phyloP scores from a whole-genome alignment of 2,888 invertebrate species.

The Eristalis pertinax region DNA sequence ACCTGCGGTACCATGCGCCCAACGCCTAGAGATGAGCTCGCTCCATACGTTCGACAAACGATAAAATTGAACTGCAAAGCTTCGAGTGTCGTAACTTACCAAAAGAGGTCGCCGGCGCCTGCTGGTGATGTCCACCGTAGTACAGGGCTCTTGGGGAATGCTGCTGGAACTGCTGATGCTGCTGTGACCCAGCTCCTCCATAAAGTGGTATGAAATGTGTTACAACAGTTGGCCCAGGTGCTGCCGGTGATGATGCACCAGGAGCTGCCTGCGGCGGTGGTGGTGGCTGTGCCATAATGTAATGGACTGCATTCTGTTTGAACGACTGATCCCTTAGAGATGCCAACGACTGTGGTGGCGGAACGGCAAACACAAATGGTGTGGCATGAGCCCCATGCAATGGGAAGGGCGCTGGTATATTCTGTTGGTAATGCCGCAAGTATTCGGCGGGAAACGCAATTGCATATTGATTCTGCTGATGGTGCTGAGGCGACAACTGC shows the following conservation, averaged over 20 bases:
- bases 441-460: slow-evolving; percentile 79
- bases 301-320: slow-evolving; percentile 35
- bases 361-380: slow-evolving; percentile 24
- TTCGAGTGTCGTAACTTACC: slow-evolving; percentile 29
- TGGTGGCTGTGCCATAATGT: not conserved
- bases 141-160: slow-evolving; percentile 19
- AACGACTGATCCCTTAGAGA: slow-evolving; percentile 34
- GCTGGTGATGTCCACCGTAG: slow-evolving; percentile 38
- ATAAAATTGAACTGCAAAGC: not conserved
- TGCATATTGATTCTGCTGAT: slow-evolving; percentile 77
- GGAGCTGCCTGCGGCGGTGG: slow-evolving; percentile 11
- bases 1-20: not conserved
- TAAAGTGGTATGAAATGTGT: slow-evolving; percentile 50
- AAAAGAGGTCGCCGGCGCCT: slow-evolving; percentile 29
- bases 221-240: slow-evolving; percentile 23
- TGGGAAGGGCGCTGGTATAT: slow-evolving; percentile 59
- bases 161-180: slow-evolving; percentile 40
- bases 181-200: slow-evolving; percentile 25
- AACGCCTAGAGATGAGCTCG: not conserved
- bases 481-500: slow-evolving; percentile 47
- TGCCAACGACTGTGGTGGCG: not conserved
- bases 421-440: slow-evolving; percentile 77
- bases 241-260: slow-evolving; percentile 18
- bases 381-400: slow-evolving; percentile 46
- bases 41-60: not conserved